These are phyloP conservation scores for Crotalus adamanteus DNA, from an alignment of 2,797 vertebrate genomes.

Conservation along the genomic window DNA sequence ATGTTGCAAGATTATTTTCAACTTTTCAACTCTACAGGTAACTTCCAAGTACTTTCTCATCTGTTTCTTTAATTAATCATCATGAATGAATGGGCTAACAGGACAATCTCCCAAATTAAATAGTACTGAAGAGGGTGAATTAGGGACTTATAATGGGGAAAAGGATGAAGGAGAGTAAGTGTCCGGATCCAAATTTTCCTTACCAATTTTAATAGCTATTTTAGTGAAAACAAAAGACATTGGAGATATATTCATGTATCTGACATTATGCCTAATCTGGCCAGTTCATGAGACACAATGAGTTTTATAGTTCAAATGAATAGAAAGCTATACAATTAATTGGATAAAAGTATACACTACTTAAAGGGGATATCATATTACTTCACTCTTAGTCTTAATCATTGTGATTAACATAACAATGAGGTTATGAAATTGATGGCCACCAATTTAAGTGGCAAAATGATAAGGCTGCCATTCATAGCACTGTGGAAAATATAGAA, in stretches of 20 bases:
- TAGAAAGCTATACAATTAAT: neutral
- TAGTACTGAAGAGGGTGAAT: neutral
- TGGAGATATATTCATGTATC: neutral
- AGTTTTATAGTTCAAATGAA: slow-evolving; percentile 1
- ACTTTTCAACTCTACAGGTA: neutral
- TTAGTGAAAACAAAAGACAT: neutral
- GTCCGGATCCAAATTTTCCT: neutral
- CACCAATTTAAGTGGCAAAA: neutral
- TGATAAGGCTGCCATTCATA: neutral
- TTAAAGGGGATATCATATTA: neutral
- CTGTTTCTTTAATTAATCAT: neutral
- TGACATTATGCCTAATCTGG: neutral
- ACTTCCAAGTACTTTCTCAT: neutral
- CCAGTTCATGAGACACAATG: neutral
- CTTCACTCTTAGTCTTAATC: neutral
- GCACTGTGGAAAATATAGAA: neutral
- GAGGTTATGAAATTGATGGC: neutral
- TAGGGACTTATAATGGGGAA: neutral
- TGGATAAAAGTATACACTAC: neutral
- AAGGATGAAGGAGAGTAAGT: neutral
- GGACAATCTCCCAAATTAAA: neutral
- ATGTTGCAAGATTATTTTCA: neutral
- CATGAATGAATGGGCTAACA: neutral
- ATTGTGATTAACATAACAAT: neutral
- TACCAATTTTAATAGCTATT: neutral